These are phyloP conservation scores for Morelia viridis DNA, from an alignment of 2,797 vertebrate genomes.

Conservation along the genomic window DNA sequence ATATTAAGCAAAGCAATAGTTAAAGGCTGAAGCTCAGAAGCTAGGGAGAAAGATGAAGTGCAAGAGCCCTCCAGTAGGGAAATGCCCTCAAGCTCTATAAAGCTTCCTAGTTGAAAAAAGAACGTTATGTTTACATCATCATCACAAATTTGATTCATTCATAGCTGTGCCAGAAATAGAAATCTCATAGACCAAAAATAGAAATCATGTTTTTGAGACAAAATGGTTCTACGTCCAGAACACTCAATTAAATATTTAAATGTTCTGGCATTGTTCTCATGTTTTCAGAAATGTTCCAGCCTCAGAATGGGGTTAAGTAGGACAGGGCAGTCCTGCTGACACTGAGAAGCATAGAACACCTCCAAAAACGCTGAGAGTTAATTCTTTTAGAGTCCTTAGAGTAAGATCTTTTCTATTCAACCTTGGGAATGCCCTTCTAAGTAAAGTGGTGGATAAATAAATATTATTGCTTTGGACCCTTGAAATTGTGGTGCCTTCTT, in stretches of 20 bases:
- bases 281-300: not conserved
- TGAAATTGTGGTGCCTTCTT: not conserved
- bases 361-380: not conserved
- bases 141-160: not conserved
- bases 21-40: not conserved
- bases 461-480: not conserved
- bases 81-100: not conserved
- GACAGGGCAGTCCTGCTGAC: not conserved
- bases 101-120: not conserved
- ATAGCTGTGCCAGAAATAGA: not conserved
- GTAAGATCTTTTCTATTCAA: not conserved
- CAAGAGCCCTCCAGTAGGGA: not conserved
- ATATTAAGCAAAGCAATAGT: not conserved
- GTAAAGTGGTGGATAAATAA: not conserved
- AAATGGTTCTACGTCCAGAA: not conserved
- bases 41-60: not conserved
- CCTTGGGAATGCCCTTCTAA: not conserved
- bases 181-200: not conserved
- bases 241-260: not conserved
- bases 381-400: not conserved
- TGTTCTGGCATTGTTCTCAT: not conserved
- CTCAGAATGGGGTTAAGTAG: not conserved
- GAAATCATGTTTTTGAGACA: not conserved
- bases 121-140: not conserved
- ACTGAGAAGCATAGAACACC: not conserved